Base-by-base conservation (phyloP, 2,113 vertebrate species). In the Malurus melanocephalus region DNA sequence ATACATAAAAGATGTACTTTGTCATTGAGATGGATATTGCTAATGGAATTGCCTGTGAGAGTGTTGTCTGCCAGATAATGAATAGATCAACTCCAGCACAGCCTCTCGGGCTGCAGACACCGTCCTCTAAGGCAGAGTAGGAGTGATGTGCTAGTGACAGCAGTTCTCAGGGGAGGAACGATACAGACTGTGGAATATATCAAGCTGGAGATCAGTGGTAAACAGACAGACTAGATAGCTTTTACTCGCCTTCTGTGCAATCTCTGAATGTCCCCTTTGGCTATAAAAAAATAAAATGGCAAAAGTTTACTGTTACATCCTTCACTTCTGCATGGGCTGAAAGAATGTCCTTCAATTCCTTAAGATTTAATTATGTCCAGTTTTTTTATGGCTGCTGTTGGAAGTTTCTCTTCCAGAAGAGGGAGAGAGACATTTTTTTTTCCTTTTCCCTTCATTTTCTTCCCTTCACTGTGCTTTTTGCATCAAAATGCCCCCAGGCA, bases 21-120 rank as follows among this genome's bases (percentile, higher is more conserved):
- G 76, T 86, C 76, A 74, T 13, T 45, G 59, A 82, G 77, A 56
- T 80, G 46, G 59, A 65, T 92, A 48, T 78, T 79, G 88, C 56
- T 86, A 42, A 42, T 81, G 71, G 59, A 88, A 76, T 55, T 81
- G 89, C 38, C 75, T 76, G 24, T 78, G 66, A 91, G 66, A 87
- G 48, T 1, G 0, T 17, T 71, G 21, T 62, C 14, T 72, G 18
- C 66, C 49, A 40, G 43, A n/a, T 56, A 78, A 95, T 51, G 23
- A 30, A 64, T 26, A 61, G 71, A 52, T 57, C 15, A n/a, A 57
- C 35, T 3, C 61, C 43, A 71, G 33, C 15, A 1, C 23, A 73
- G 46, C 22, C 49, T 80, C 56, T 45, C 9, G 21, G 42, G 40
- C 68, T 85, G 64, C 65, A 48, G 46, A 59, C 22, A 30, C 17